Percentiles rank a stretch among this genome's conserved stretches.
phyloP scores from a whole-genome alignment of 2,797 vertebrate genomes.

The Acropternis orthonyx region DNA sequence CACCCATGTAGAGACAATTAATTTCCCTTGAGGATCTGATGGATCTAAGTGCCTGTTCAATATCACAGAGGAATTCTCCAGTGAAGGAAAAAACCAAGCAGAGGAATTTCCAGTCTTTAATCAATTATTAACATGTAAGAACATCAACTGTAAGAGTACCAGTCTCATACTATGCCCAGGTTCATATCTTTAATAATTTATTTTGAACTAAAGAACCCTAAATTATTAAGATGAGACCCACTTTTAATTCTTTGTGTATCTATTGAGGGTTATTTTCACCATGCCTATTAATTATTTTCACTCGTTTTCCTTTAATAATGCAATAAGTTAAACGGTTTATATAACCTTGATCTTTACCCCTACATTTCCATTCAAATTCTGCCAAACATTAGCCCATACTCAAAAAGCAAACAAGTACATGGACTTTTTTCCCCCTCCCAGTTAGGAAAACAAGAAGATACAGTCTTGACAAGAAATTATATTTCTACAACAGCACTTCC shows the following conservation, averaged over 20 bases:
- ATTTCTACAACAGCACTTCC: neutral
- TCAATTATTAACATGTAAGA: constrained; percentile 26
- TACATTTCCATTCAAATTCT: neutral
- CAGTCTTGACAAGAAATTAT: neutral
- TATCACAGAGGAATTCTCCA: neutral
- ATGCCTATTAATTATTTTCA: neutral
- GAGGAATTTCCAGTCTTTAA: neutral
- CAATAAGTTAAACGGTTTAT: neutral
- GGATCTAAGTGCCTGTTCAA: neutral
- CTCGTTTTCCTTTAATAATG: neutral
- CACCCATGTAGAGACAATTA: neutral
- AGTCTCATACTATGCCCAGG: neutral
- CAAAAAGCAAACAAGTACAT: neutral
- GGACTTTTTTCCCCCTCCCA: too few relatives aligned
- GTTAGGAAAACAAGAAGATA: neutral
- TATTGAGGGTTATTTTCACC: neutral
- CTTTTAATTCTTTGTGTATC: neutral
- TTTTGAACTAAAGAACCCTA: neutral
- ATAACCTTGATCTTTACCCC: neutral
- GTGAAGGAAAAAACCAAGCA: neutral
- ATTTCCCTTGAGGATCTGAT: neutral
- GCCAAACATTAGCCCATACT: neutral
- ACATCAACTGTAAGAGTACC: neutral
- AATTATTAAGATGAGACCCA: neutral
- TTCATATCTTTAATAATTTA: constrained; percentile 10